Conservation (phyloP, 2,113 vertebrate genomes). For the Pygoscelis adeliae region DNA sequence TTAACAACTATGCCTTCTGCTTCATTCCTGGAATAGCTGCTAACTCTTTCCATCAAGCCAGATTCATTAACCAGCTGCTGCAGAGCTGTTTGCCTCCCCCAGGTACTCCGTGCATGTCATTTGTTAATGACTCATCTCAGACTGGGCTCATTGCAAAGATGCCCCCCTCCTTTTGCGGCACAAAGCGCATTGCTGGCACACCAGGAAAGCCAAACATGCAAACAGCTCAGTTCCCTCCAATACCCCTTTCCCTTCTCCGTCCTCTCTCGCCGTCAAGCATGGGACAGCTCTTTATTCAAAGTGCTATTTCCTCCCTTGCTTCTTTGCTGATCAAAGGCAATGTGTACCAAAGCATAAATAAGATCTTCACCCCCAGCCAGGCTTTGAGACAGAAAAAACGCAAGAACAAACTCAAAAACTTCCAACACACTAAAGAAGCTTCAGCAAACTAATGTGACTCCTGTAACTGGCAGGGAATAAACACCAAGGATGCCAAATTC, state of each 20-base stretch:
- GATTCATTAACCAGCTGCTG: conserved; percentile 69
- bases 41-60: conserved; percentile 55
- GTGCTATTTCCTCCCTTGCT: not conserved
- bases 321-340: conserved; percentile 21
- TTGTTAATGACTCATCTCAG: conserved; percentile 63
- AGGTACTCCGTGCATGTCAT: conserved; percentile 61
- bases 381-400: not conserved
- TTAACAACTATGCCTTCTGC: conserved; percentile 44
- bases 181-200: not conserved
- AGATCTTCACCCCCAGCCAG: not conserved
- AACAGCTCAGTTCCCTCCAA: not conserved
- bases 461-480: not conserved
- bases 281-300: conserved; percentile 9
- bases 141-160: conserved; percentile 22
- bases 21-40: conserved; percentile 54
- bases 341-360: not conserved
- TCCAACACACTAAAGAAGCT: not conserved
- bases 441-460: not conserved
- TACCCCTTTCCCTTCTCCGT: not conserved
- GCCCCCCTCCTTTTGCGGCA: not conserved
- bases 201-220: not conserved
- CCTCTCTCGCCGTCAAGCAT: not conserved
- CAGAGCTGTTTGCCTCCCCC: conserved; percentile 62
- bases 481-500: not conserved
- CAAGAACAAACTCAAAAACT: not conserved